phyloP scores from a whole-genome alignment of 1,140 invertebrate species.

The Bactericera cockerelli region DNA sequence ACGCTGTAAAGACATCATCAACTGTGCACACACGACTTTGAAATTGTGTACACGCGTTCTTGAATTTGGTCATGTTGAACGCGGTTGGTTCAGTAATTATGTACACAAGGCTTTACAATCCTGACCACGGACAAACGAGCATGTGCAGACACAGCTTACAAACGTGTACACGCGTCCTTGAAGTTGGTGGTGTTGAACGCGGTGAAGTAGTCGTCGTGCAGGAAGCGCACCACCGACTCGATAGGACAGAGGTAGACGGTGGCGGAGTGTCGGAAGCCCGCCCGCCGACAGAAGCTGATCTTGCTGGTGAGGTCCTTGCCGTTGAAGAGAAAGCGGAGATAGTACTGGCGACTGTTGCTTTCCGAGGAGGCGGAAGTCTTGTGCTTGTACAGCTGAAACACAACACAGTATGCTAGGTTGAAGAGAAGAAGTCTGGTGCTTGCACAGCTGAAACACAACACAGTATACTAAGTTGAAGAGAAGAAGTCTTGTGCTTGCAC shows the following conservation, averaged over 20 bases:
- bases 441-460: too few relatives aligned
- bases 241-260: constrained; percentile 46
- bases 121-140: too few relatives aligned
- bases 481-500: too few relatives aligned
- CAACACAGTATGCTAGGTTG: too few relatives aligned
- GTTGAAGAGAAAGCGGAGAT: constrained; percentile 69
- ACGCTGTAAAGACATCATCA: constrained; percentile 64
- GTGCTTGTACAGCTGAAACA: constrained; percentile 39
- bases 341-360: constrained; percentile 42
- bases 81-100: too few relatives aligned
- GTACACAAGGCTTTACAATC: too few relatives aligned
- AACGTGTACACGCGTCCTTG: constrained; percentile 58
- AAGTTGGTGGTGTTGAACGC: constrained; percentile 67
- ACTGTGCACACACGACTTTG: too few relatives aligned
- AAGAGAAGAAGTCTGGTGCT: too few relatives aligned
- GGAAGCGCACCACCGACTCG: constrained; percentile 64
- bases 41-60: too few relatives aligned
- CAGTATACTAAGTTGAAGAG: too few relatives aligned
- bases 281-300: constrained; percentile 56
- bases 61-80: too few relatives aligned
- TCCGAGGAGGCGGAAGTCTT: constrained; percentile 29
- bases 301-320: constrained; percentile 70
- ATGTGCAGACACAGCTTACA: not conserved
- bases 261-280: constrained; percentile 12
- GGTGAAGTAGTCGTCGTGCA: constrained; percentile 70